Evolutionary conservation across 2,888 invertebrate species (phyloP), one percentile per base, ranked within the genome.

Genomic region (Cephalotes varians): DNA sequence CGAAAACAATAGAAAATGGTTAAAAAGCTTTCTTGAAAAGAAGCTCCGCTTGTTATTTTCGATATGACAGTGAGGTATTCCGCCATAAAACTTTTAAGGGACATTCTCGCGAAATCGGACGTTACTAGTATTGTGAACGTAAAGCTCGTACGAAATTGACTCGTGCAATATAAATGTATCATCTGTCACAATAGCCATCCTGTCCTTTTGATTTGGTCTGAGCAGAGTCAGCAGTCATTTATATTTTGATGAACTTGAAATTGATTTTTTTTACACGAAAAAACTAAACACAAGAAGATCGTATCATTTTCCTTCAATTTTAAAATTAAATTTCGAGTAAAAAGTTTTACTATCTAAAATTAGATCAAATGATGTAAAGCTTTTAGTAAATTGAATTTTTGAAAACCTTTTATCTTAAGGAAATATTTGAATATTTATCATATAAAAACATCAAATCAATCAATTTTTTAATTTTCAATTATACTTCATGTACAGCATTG

Each of bases 111-210:
- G 74, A 54, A 47, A 65, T 56, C 4, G 28, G 25, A 65, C 15
- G 76, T 73, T 86, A 72, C 80, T 60, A 77, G 60, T 44, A 64
- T 51, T 79, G 18, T 67, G 62, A 87, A 84, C 58, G 44, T 71
- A 28, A 82, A 81, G 67, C 82, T 82, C 62, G 44, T 81, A 71
- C 56, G 62, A 69, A 86, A 88, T 87, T 85, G 83, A 86, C 83
- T 82, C 76, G 85, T 85, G 71, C 73, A 28, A 54, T 47, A 72
- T 72, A 81, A 74, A 10, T 4, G 31, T 82, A 80, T 86, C 81
- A 85, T 84, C 80, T 83, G 86, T 85, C 69, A 69, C 60, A 67
- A 64, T 56, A 74, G 67, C 60, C 71, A 71, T 81, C 56, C 60
- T 79, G 40, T 47, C 64, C 64, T 79, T 74, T 34, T 47, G 10